Base-by-base conservation (phyloP, 2,797 vertebrate species). In the Natrix natrix region DNA sequence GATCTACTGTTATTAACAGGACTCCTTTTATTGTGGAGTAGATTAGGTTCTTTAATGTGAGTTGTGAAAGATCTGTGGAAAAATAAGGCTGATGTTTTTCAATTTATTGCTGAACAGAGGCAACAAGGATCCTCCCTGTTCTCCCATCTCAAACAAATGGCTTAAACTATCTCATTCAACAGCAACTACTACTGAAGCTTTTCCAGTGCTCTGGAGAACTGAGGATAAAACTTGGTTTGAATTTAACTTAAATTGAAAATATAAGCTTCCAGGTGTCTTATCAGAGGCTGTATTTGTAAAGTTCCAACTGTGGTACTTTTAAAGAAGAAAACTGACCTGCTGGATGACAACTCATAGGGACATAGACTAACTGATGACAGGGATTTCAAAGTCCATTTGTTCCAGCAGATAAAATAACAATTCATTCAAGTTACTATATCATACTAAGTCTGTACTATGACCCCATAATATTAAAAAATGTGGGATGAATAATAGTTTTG, bases 341-440 rank as follows among this genome's bases (percentile, higher is more conserved):
- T 86, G 22, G 32, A 88, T 56, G 78, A 94, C 94, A 94, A 88
- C 88, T 94, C 94, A 88, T 13, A 37, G 2, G 92, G 91, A 89
- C 92, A 88, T 87, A 90, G 90, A 13, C 13, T 86, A 59, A 63
- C 87, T 28, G 54, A n/a, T 92, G 55, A n/a, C 61, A 87, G 48
- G 54, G 11, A 83, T 26, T 5, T n/a, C 93, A 91, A 94, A 95
- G 95, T 96, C 93, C 93, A 43, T 78, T 32, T 63, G 61, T 8
- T 20, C 43, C 32, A 48, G 91, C 26, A 89, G 87, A 26, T 87
- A 24, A 91, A 55, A 66, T 90, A 3, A 43, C 54, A 52, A 28
- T 11, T 69, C 63, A 2, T 69, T 52, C 59, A 0, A 7, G 87
- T 90, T 59, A 28, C n/a, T 7, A 6, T 48, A 88, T 13, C 69